Evolutionary conservation across 2,888 invertebrate species (phyloP).

Genomic region (Ommatoiulus sabulosus): DNA sequence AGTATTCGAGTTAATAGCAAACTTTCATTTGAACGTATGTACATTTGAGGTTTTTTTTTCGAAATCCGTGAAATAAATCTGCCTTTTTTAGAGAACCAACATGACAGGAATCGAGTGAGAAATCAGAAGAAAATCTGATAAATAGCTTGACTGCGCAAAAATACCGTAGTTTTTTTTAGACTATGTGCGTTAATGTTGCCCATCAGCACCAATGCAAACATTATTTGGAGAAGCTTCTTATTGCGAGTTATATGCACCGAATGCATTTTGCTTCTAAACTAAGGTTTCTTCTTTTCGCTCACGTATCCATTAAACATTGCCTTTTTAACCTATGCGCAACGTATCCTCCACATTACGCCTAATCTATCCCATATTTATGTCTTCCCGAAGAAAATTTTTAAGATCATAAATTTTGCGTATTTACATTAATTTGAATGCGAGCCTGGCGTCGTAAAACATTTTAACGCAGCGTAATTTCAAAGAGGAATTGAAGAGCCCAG

Average conservation of each 20-base stretch:
- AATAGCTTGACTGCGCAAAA: background rate
- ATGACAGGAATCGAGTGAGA: too few relatives aligned
- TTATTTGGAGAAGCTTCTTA: background rate
- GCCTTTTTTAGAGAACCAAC: too few relatives aligned
- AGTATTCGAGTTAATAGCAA: too few relatives aligned
- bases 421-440: constrained; percentile 38
- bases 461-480: background rate
- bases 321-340: background rate
- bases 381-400: background rate
- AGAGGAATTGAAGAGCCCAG: background rate
- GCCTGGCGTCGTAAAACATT: background rate
- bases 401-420: constrained; percentile 8
- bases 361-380: constrained; percentile 11
- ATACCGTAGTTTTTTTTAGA: background rate
- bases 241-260: background rate
- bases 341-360: background rate
- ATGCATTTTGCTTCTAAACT: background rate
- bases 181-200: background rate
- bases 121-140: background rate
- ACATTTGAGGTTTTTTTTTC: too few relatives aligned
- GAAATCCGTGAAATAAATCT: too few relatives aligned
- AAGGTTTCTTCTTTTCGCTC: background rate
- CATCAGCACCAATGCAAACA: background rate
- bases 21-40: too few relatives aligned
- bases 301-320: background rate